Conservation (phyloP, 2,797 vertebrate genomes). For the Squalus acanthias region DNA sequence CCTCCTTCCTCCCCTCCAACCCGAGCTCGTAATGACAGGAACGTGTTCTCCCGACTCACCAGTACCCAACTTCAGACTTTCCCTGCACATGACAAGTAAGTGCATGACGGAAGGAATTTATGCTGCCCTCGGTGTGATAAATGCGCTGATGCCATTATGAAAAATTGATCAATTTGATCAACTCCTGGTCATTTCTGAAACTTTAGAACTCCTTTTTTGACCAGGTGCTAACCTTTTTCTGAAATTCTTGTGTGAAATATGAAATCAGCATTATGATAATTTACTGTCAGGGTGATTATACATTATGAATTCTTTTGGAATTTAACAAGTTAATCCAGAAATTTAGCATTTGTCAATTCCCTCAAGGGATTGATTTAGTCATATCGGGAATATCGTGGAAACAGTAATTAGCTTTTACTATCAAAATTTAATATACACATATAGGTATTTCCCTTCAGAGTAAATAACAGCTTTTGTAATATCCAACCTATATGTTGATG, state of each 20-base stretch:
- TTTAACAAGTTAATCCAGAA: background rate
- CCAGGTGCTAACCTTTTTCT: background rate
- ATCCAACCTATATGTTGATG: background rate
- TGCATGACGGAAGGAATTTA: slow-evolving; percentile 35
- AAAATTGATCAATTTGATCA: background rate
- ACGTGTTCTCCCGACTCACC: slow-evolving; percentile 92
- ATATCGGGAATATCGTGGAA: background rate
- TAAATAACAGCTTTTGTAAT: background rate
- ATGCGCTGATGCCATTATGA: background rate
- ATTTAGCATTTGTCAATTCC: background rate
- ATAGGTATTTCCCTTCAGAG: background rate
- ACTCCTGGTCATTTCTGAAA: background rate
- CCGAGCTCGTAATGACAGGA: slow-evolving; percentile 86
- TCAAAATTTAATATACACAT: background rate
- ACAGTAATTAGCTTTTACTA: background rate
- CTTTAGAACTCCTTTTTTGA: background rate
- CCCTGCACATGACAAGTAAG: slow-evolving; percentile 93
- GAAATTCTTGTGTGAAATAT: background rate
- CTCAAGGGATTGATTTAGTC: background rate
- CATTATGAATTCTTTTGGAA: background rate
- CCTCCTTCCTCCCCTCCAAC: slow-evolving; percentile 92
- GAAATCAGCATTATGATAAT: background rate
- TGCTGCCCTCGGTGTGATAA: background rate
- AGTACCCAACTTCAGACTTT: slow-evolving; percentile 88
- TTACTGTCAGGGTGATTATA: background rate